Percentiles rank a stretch among this genome's conserved stretches.
Evolutionary conservation across 2,113 vertebrate species (phyloP).

Genomic region (Apodemus sylvaticus): DNA sequence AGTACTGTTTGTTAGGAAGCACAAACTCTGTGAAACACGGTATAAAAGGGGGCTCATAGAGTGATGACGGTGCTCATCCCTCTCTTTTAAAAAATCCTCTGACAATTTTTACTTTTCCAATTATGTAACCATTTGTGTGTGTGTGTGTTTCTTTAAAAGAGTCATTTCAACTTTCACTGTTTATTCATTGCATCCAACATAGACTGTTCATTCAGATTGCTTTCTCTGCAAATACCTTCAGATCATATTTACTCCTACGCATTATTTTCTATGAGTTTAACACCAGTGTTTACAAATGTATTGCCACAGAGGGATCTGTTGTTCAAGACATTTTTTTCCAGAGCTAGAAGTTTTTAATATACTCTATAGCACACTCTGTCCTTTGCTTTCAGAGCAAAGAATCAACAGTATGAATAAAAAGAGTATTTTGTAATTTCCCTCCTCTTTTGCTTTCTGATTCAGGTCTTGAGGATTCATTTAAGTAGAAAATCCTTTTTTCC

Average conservation of each 20-base stretch:
- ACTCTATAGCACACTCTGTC: background rate
- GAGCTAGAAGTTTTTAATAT: constrained; percentile 1
- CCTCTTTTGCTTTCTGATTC: background rate
- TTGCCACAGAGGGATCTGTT: constrained; percentile 33
- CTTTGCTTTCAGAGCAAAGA: constrained; percentile 26
- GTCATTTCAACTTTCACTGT: constrained; percentile 46
- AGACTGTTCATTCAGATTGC: constrained; percentile 37
- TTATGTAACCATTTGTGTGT: background rate
- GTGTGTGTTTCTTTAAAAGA: constrained; percentile 48
- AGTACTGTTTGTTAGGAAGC: constrained; percentile 15
- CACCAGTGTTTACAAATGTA: constrained; percentile 48
- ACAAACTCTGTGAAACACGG: background rate
- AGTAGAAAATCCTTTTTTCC: no score
- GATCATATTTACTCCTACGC: background rate
- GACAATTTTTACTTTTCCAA: constrained; percentile 57
- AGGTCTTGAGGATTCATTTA: constrained; percentile 38
- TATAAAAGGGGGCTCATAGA: background rate
- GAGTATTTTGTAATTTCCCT: constrained; percentile 3
- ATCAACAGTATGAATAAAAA: constrained; percentile 30
- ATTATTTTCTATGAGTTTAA: constrained; percentile 24
- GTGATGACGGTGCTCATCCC: background rate
- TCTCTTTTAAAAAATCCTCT: background rate
- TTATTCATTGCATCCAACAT: constrained; percentile 33
- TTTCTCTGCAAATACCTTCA: constrained; percentile 53
- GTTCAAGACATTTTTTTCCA: constrained; percentile 4